Evolutionary conservation across 2,113 vertebrate genomes (phyloP), one percentile per base, ranked within the genome.

Genomic region (Paramisgurnus dabryanus): DNA sequence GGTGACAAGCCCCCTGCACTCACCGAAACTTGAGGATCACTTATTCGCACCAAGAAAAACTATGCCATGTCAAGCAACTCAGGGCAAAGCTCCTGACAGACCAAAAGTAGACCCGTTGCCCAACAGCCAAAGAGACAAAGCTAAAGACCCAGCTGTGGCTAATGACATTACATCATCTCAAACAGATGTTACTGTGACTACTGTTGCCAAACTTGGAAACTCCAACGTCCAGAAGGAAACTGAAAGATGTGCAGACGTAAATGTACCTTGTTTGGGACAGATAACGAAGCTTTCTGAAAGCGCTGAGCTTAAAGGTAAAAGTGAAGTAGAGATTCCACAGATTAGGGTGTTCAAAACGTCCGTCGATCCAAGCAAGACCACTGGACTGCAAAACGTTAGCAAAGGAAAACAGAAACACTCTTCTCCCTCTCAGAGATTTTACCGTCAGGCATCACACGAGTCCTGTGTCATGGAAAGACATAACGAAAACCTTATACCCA

Each of bases 1-100:
- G 97, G 97, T 99, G 18, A 99, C 97, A 0, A 99, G 97, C 76
- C 97, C 97, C 1, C 94, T 99, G 9, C 97, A 99, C 86, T 96
- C 96, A 1, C 96, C 96, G 0, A 97, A 95, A 55, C 86, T 96
- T 78, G 95, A 95, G 84, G 92, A 94, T 63, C 71, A 91, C 49
- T 93, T 95, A 2, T 89, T 91, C 49, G 91, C 87, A 11, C 76
- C 79, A 43, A 83, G 87, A 71, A 83, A 87, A 53, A 79, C 87
- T 3, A 73, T 76, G 3, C 86, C 89, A 64, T 27, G 58, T 81
- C 57, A 80, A 47, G 55, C 7, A 0, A 66, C 17, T 34, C 89
- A 86, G 60, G 75, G 78, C 72, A 49, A 76, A 64, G 80, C 49
- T 53, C 80, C 43, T 7, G 82, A 85, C 18, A 82, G 87, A 13